Percentiles rank a stretch among this genome's conserved stretches.
Evolutionary conservation across 2,888 invertebrate genomes (phyloP).

Genomic region (Parochlus steinenii): DNA sequence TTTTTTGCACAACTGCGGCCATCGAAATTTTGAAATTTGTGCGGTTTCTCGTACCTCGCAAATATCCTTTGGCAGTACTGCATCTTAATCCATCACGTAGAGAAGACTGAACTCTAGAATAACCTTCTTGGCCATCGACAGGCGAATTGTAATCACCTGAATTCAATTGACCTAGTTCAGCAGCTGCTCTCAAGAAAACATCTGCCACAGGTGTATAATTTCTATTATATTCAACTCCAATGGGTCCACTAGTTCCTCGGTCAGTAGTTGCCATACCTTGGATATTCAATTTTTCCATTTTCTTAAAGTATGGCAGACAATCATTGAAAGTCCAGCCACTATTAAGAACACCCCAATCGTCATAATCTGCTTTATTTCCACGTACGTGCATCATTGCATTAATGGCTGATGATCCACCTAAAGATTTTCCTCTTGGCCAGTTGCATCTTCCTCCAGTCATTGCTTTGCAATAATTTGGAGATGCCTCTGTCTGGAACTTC

Average conservation of each 20-base stretch:
- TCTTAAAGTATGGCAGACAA: constrained; percentile 60
- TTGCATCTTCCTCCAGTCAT: constrained; percentile 47
- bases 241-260: constrained; percentile 53
- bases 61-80: constrained; percentile 68
- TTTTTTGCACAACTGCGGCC: constrained; percentile 47
- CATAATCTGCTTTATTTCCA: constrained; percentile 71
- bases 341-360: constrained; percentile 48
- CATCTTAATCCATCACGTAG: constrained; percentile 62
- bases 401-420: constrained; percentile 66
- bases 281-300: constrained; percentile 61
- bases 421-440: constrained; percentile 65
- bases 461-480: constrained; percentile 46
- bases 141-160: constrained; percentile 59
- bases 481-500: constrained; percentile 63
- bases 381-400: constrained; percentile 84
- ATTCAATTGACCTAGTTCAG: constrained; percentile 46
- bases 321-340: constrained; percentile 65
- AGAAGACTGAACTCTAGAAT: constrained; percentile 60
- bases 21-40: constrained; percentile 57
- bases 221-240: constrained; percentile 55
- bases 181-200: constrained; percentile 50
- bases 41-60: constrained; percentile 47
- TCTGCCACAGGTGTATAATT: constrained; percentile 51
- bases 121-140: constrained; percentile 53
- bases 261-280: constrained; percentile 38